Base-by-base conservation (phyloP, 1,140 invertebrate genomes). In the Trialeurodes vaporariorum region DNA sequence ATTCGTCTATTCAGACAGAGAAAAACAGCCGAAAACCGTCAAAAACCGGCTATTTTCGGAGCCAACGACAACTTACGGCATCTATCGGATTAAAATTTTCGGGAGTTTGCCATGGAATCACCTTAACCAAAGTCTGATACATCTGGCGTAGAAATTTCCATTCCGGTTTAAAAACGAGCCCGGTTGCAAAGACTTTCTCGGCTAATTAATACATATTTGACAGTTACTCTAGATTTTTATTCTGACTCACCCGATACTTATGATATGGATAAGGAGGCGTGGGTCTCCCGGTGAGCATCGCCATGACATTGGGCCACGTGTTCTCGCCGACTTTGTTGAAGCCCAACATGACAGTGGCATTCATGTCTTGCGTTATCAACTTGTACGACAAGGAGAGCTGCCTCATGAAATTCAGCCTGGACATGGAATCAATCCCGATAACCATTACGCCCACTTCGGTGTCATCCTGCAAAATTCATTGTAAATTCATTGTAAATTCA, bases 361-460 rank as follows among this genome's bases (percentile, higher is more conserved):
- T 71, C 27, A 79, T 67, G 9, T 77, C 67, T n/a, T 76, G 68
- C 1, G 75, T 71, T 0, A 86, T 73, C 66, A 78, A 82, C 1
- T 72, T 40, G 21, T 78, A 71, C 0, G 83, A 84, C 59, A 74
- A 71, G 1, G 79, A 79, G 77, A 86, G 78, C 69, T 84, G 82
- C 1, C 85, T 76, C 13, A 79, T 75, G 66, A 83, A 81, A 74
- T 85, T 85, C 24, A 83, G 74, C 24, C 83, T 75, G 1, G 85
- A 86, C 27, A 85, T 78, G 0, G 83, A 81, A 73, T 86, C 85
- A 1, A 85, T 72, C 2, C 82, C 83, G 17, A 85, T 68, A 1
- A 70, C 67, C 1, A 67, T 60, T 11, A 71, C 70, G 23, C 71
- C 65, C 22, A 71, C 25, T 67, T 72, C 70, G 25, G 24, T 58